Evolutionary conservation across 2,888 invertebrate genomes (phyloP).

Genomic region (Clitarchus hookeri): DNA sequence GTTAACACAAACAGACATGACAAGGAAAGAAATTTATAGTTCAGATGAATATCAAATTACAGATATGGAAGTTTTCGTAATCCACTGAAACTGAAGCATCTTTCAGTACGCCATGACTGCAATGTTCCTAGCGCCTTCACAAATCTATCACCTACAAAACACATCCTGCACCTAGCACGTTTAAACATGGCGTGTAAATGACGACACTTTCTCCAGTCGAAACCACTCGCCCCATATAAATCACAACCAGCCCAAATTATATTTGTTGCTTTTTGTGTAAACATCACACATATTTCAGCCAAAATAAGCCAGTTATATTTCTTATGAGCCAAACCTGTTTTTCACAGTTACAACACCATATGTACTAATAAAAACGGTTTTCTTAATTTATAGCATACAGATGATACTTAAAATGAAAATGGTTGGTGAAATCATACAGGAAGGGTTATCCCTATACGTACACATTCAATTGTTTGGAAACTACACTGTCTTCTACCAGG

Average conservation of each 20-base stretch:
- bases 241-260: constrained; percentile 14
- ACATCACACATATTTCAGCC: constrained; percentile 9
- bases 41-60: too few relatives aligned
- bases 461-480: not conserved
- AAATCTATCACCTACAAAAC: too few relatives aligned
- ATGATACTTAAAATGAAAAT: not conserved
- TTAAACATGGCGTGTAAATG: too few relatives aligned
- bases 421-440: not conserved
- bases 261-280: constrained; percentile 14
- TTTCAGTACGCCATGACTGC: too few relatives aligned
- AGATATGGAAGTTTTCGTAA: too few relatives aligned
- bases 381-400: not conserved
- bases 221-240: not conserved
- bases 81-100: too few relatives aligned
- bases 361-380: not conserved
- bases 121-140: too few relatives aligned
- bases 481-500: not conserved
- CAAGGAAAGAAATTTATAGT: too few relatives aligned
- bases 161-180: too few relatives aligned
- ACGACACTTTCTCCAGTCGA: not conserved
- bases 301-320: constrained; percentile 14
- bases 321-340: constrained; percentile 14
- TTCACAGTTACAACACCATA: constrained; percentile 10
- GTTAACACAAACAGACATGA: too few relatives aligned
- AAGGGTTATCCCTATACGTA: not conserved